Conservation (phyloP, 2,113 vertebrate genomes). For the Laticauda laticaudata region DNA sequence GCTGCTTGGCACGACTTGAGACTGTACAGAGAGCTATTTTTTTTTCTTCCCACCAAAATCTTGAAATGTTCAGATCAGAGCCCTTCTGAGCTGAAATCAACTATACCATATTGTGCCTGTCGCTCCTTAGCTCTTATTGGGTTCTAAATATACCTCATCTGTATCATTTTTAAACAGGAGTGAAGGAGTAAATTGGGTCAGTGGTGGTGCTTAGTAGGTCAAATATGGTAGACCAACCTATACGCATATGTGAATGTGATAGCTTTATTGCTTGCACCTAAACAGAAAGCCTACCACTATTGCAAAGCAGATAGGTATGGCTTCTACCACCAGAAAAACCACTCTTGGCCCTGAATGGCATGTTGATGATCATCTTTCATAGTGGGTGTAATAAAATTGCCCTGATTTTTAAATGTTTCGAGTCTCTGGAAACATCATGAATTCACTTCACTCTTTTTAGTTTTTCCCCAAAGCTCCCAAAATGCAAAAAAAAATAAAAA, state of each 20-base stretch:
- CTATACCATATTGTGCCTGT: neutral
- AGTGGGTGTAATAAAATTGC: neutral
- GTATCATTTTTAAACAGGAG: neutral
- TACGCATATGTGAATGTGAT: neutral
- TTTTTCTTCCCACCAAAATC: neutral
- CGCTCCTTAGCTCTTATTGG: neutral
- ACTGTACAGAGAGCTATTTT: neutral
- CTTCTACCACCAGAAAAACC: neutral
- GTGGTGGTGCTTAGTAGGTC: neutral
- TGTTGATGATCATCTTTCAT: neutral
- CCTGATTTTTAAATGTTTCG: neutral
- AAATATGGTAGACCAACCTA: too few relatives aligned
- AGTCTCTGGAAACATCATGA: neutral
- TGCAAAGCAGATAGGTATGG: neutral
- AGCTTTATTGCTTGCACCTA: neutral
- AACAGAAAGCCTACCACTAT: neutral
- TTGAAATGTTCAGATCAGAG: neutral
- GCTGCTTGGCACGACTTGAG: neutral
- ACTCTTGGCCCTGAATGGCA: neutral
- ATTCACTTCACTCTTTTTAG: neutral
- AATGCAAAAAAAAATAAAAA: neutral
- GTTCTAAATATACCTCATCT: neutral
- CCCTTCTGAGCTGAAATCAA: neutral
- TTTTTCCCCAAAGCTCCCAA: neutral
- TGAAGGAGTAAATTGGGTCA: accelerated